phyloP scores from a whole-genome alignment of 2,888 invertebrate genomes.

The Apotomis turbidana region DNA sequence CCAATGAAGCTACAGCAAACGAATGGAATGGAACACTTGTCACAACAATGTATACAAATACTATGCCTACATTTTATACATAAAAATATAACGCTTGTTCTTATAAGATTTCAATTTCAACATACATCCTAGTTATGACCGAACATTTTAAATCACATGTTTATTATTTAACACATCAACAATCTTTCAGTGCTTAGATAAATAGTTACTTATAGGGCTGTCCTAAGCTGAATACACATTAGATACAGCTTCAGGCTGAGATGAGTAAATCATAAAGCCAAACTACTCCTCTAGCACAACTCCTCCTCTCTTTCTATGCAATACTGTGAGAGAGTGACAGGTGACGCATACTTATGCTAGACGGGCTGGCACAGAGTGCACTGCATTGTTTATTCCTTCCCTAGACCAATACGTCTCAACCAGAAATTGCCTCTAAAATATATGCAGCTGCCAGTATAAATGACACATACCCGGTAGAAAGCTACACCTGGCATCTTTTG shows the following conservation, averaged over 20 bases:
- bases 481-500: not conserved
- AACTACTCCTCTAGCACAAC: no score
- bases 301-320: no score
- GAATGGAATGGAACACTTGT: slow-evolving; percentile 32
- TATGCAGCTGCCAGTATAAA: not conserved
- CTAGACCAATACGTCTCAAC: not conserved
- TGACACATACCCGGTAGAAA: not conserved
- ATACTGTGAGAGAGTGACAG: no score
- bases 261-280: not conserved
- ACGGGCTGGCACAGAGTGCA: not conserved
- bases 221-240: not conserved
- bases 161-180: slow-evolving; percentile 51
- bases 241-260: not conserved
- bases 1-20: slow-evolving; percentile 6
- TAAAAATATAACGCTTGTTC: slow-evolving; percentile 71
- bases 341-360: no score
- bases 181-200: slow-evolving; percentile 49
- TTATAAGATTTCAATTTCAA: slow-evolving; percentile 68
- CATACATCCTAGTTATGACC: slow-evolving; percentile 56
- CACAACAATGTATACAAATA: slow-evolving; percentile 54
- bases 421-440: not conserved
- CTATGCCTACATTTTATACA: slow-evolving; percentile 67
- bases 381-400: not conserved
- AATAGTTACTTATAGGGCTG: not conserved
- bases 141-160: slow-evolving; percentile 54